These are phyloP conservation scores for Rhabdophis nuchalis DNA, from an alignment of 2,797 vertebrate species.

Conservation along the genomic window DNA sequence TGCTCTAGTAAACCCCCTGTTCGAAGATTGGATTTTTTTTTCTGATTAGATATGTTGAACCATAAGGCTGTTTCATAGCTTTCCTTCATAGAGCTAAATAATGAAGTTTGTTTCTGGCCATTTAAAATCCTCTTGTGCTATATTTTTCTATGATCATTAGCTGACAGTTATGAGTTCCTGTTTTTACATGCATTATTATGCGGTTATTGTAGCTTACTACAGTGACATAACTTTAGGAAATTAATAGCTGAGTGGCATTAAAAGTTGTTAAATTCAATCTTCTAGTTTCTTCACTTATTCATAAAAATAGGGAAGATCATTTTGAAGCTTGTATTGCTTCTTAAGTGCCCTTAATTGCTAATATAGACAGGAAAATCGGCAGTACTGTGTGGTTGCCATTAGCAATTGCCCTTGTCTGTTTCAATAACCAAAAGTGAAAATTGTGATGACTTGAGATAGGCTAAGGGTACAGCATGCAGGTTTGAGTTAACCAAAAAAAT, in stretches of 20 bases:
- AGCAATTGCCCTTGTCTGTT: not conserved
- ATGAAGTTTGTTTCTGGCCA: constrained; percentile 3
- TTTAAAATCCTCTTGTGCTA: not conserved
- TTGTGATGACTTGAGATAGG: not conserved
- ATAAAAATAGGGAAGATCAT: not conserved
- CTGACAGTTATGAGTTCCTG: not conserved
- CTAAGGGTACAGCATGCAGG: not conserved
- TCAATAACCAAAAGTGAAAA: not conserved
- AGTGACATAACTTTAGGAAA: not conserved
- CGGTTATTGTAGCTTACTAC: not conserved
- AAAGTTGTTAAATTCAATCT: not conserved
- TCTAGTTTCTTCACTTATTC: not conserved
- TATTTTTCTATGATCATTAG: not conserved
- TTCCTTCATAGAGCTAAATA: constrained; percentile 2
- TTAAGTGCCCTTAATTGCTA: not conserved
- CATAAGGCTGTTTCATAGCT: not conserved
- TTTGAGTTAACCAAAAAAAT: not conserved
- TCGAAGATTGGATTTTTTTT: not conserved
- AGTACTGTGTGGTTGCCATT: not conserved
- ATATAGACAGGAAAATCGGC: not conserved
- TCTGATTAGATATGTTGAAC: not conserved
- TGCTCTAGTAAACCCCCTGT: not conserved
- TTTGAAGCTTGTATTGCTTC: too few species aligned
- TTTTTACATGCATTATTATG: not conserved
- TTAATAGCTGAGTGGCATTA: not conserved